Evolutionary conservation across 30 jellyfish, hydroid and myxozoan genomes (phyloP).

Genomic region (Chironex yamaguchii): DNA sequence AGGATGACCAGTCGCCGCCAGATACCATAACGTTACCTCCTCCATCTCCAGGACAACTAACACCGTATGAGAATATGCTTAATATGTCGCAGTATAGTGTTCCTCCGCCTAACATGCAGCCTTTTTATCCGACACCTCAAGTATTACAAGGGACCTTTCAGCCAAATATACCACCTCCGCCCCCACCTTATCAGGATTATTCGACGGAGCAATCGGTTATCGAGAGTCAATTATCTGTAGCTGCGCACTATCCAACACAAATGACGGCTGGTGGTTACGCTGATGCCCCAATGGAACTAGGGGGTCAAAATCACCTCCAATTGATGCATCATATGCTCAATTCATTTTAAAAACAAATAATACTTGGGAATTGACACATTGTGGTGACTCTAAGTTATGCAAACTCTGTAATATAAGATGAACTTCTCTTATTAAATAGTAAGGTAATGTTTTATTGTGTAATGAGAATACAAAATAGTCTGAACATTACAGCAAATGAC

Average conservation of each 20-base stretch:
- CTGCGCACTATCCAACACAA: background rate
- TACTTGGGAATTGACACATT: too few relatives aligned
- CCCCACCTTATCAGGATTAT: background rate
- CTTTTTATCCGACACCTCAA: conserved; percentile 69
- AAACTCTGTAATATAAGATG: too few relatives aligned
- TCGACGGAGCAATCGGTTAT: background rate
- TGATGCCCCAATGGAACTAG: conserved; percentile 39
- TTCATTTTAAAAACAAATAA: conserved; percentile 75
- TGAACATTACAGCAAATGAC: too few relatives aligned
- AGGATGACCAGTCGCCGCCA: background rate
- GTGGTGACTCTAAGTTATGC: too few relatives aligned
- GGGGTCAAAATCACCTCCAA: conserved; percentile 68
- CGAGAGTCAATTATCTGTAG: background rate
- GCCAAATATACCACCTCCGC: background rate
- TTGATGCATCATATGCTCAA: conserved; percentile 76
- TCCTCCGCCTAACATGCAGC: conserved; percentile 79
- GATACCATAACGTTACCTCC: background rate
- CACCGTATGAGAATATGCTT: background rate
- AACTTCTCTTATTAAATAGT: too few relatives aligned
- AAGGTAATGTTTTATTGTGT: too few relatives aligned
- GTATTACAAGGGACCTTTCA: background rate
- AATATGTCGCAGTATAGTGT: background rate
- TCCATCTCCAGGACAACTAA: background rate
- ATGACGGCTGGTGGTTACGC: conserved; percentile 9
- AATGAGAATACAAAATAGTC: too few relatives aligned